These are phyloP conservation scores for Neoaliturus tenellus DNA, from an alignment of 2,888 invertebrate genomes.

Conservation along the genomic window DNA sequence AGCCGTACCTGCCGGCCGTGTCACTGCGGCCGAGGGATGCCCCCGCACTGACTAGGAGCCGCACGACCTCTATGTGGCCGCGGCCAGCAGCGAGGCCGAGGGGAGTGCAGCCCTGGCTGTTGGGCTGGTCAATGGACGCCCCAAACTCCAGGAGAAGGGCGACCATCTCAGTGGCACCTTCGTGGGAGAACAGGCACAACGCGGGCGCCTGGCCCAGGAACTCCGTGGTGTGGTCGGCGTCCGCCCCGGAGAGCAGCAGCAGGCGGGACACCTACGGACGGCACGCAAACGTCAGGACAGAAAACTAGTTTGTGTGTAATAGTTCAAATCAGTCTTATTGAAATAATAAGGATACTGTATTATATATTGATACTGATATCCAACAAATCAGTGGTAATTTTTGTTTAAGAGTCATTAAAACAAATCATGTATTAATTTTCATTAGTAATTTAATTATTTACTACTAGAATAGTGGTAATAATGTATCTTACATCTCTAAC, in stretches of 20 bases:
- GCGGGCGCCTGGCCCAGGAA: slow-evolving; percentile 89
- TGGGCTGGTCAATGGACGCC: slow-evolving; percentile 89
- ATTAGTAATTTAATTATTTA: no score
- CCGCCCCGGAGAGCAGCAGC: slow-evolving; percentile 91
- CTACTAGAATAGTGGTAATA: no score
- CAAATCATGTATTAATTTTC: no score
- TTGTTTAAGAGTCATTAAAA: no score
- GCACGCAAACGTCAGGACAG: no score
- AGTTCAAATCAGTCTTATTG: no score
- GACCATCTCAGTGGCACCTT: slow-evolving; percentile 96
- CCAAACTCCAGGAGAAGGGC: slow-evolving; percentile 93
- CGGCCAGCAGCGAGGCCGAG: slow-evolving; percentile 90
- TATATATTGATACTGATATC: no score
- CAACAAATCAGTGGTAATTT: no score
- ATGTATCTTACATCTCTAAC: no score
- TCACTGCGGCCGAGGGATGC: slow-evolving; percentile 87
- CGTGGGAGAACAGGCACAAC: slow-evolving; percentile 91
- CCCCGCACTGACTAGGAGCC: slow-evolving; percentile 80
- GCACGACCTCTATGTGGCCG: slow-evolving; percentile 91
- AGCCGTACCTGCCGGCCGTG: slow-evolving; percentile 80
- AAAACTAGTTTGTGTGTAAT: no score
- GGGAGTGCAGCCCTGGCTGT: slow-evolving; percentile 92
- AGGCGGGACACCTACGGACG: slow-evolving; percentile 84
- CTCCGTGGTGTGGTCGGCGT: slow-evolving; percentile 89
- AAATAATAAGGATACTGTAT: no score